phyloP scores from a whole-genome alignment of 1,140 invertebrate genomes.

The Drosophila obscura region DNA sequence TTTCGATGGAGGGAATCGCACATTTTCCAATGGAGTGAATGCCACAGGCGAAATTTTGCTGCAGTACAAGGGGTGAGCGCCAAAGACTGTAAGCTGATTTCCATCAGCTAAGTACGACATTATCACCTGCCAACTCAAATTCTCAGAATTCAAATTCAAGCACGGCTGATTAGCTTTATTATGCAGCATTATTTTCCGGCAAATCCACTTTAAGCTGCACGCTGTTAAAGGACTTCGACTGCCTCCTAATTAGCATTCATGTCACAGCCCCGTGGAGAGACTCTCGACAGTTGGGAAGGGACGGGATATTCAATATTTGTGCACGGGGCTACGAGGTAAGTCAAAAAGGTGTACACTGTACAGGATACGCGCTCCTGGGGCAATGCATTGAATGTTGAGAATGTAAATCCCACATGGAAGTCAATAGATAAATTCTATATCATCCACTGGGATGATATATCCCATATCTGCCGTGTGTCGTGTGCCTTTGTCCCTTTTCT shows the following conservation, averaged over 20 bases:
- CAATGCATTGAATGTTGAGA: background rate
- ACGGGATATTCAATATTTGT: slow-evolving; percentile 29
- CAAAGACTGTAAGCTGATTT: slow-evolving; percentile 38
- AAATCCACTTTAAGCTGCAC: slow-evolving; percentile 67
- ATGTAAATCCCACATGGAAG: background rate
- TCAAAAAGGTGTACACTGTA: slow-evolving; percentile 1
- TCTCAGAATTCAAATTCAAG: slow-evolving; percentile 53
- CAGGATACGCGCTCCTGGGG: background rate
- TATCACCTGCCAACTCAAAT: slow-evolving; percentile 37
- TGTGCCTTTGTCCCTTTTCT: slow-evolving; percentile 19
- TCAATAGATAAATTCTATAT: background rate
- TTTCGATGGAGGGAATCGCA: slow-evolving; percentile 29
- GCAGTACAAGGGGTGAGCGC: slow-evolving; percentile 5
- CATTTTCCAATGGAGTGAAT: background rate
- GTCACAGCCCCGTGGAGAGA: slow-evolving; percentile 48
- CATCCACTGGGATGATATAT: slow-evolving; percentile 8
- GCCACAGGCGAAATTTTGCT: background rate
- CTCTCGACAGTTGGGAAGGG: slow-evolving; percentile 27
- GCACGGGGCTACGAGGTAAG: background rate
- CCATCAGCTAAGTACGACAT: slow-evolving; percentile 31
- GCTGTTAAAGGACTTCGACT: background rate
- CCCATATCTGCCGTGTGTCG: too few relatives aligned
- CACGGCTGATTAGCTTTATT: slow-evolving; percentile 74
- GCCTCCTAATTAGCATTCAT: slow-evolving; percentile 71
- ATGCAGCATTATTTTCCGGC: slow-evolving; percentile 54